phyloP scores from a whole-genome alignment of 2,888 invertebrate species.

The Caenorhabditis sp. region DNA sequence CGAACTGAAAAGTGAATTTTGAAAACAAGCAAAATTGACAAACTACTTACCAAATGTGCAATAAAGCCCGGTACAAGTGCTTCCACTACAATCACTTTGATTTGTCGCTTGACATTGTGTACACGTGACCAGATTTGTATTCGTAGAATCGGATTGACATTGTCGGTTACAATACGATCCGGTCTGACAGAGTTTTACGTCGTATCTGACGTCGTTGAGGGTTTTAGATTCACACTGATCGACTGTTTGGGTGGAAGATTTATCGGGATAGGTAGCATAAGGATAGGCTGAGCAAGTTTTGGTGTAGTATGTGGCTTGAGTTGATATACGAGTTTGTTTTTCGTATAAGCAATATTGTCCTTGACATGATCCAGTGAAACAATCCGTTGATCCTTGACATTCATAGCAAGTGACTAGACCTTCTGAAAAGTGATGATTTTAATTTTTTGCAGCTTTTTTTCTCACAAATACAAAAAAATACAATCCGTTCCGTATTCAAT shows the following conservation, averaged over 20 bases:
- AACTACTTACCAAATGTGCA: slow-evolving; percentile 33
- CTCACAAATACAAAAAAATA: too few relatives aligned
- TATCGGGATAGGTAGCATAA: slow-evolving; percentile 45
- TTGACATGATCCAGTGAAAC: slow-evolving; percentile 40
- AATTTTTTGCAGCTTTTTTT: neutral
- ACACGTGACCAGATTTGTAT: slow-evolving; percentile 28
- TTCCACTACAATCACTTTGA: slow-evolving; percentile 37
- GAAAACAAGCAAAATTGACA: too few relatives aligned
- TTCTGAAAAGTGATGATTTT: slow-evolving; percentile 33
- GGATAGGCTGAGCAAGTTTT: slow-evolving; percentile 36
- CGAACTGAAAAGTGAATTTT: slow-evolving; percentile 9
- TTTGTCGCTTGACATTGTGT: slow-evolving; percentile 35
- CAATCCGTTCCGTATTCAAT: neutral
- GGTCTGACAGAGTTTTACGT: slow-evolving; percentile 44
- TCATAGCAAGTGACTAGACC: slow-evolving; percentile 42
- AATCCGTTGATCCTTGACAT: slow-evolving; percentile 32
- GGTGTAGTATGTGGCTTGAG: slow-evolving; percentile 16
- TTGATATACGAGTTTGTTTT: slow-evolving; percentile 21
- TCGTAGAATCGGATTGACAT: neutral
- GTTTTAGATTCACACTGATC: slow-evolving; percentile 40
- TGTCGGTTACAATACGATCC: slow-evolving; percentile 33
- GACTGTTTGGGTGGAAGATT: slow-evolving; percentile 10
- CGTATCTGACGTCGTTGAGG: slow-evolving; percentile 41
- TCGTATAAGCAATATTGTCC: slow-evolving; percentile 44
- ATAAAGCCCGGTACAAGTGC: slow-evolving; percentile 39